A percentile compares a stretch with the other conserved stretches of the same genome.
phyloP scores from a whole-genome alignment of 2,888 invertebrate species.

The Drosophila kuntzei region DNA sequence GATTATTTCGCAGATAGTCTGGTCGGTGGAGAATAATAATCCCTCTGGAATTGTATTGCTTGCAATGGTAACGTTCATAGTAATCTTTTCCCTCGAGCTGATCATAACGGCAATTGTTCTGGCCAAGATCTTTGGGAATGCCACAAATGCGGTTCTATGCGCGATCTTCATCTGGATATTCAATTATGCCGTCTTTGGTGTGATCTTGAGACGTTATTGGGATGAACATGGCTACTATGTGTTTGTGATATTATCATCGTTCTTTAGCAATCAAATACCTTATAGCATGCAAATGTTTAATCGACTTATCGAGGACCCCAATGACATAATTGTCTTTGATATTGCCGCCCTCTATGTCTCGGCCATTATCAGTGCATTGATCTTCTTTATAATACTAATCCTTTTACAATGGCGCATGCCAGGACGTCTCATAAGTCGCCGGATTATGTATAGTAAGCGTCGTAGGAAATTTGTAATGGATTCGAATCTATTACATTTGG shows the following conservation, averaged over 20 bases:
- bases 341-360: constrained; percentile 41
- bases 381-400: constrained; percentile 42
- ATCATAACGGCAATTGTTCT: constrained; percentile 67
- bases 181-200: constrained; percentile 69
- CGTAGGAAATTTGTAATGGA: constrained; percentile 4
- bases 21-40: constrained; percentile 32
- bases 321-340: constrained; percentile 12
- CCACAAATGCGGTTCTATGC: constrained; percentile 62
- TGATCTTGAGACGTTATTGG: constrained; percentile 60
- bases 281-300: constrained; percentile 64
- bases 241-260: constrained; percentile 56
- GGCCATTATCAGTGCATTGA: constrained; percentile 20
- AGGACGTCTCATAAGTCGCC: constrained; percentile 58
- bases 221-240: constrained; percentile 45
- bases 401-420: constrained; percentile 58
- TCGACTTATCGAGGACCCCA: constrained; percentile 29
- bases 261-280: constrained; percentile 72
- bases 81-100: constrained; percentile 60
- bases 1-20: constrained; percentile 37
- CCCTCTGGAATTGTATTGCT: constrained; percentile 15
- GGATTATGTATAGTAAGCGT: constrained; percentile 23
- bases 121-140: constrained; percentile 51
- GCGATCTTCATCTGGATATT: constrained; percentile 68
- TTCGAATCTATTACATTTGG: constrained; percentile 12
- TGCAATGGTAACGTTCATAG: constrained; percentile 48